Conservation (phyloP, 2,113 vertebrate genomes). For the Menura novaehollandiae region DNA sequence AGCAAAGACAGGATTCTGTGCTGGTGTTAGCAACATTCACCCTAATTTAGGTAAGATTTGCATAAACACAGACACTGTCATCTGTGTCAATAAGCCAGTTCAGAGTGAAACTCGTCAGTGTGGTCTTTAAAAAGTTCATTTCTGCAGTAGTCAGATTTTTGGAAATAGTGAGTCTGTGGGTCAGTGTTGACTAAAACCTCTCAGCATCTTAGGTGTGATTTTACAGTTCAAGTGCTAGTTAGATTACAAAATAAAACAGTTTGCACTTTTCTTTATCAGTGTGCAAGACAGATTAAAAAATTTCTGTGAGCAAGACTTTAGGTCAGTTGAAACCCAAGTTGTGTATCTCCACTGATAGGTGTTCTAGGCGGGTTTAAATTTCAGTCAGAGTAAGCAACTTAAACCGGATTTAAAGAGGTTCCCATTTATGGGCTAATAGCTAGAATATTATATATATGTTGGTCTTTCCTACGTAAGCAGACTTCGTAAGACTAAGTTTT, state of each 20-base stretch:
- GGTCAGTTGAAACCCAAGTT: neutral
- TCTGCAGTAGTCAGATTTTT: neutral
- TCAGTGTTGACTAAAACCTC: neutral
- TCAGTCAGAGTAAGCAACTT: neutral
- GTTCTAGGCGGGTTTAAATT: neutral
- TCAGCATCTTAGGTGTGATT: neutral
- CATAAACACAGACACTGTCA: neutral
- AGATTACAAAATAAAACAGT: neutral
- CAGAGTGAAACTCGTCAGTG: neutral
- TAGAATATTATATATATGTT: neutral
- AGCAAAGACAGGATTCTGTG: neutral
- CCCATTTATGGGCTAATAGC: neutral
- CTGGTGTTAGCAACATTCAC: neutral
- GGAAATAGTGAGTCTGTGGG: neutral
- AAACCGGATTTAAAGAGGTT: neutral
- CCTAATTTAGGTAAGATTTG: neutral
- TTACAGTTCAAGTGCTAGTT: neutral
- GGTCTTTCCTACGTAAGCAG: neutral
- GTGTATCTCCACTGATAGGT: neutral
- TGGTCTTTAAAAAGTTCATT: neutral
- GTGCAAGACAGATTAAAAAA: neutral
- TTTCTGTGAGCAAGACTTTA: neutral
- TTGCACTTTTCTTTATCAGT: neutral
- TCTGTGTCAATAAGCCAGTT: neutral
- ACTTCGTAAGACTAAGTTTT: neutral